Conservation (phyloP, 1,140 invertebrate species). For the Acromyrmex echinatior region DNA sequence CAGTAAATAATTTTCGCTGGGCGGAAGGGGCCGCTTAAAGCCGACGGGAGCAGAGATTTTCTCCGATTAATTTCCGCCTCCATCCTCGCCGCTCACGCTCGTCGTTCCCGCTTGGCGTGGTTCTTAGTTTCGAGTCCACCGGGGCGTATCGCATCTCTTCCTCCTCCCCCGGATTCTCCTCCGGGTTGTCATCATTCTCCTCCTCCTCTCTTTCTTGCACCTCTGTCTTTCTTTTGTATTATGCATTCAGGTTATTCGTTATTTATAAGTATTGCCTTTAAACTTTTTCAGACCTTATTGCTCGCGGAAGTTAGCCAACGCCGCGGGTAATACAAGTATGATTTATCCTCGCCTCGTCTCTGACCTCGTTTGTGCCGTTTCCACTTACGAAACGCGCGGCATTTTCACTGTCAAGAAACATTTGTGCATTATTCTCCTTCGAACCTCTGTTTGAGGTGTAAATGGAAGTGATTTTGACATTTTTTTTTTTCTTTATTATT, state of each 20-base stretch:
- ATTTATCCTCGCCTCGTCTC: constrained; percentile 52
- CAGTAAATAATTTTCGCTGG: constrained; percentile 55
- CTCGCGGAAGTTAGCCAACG: constrained; percentile 51
- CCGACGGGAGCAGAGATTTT: constrained; percentile 63
- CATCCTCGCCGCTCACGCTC: constrained; percentile 59
- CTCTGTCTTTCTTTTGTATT: constrained; percentile 50
- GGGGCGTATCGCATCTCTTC: constrained; percentile 51
- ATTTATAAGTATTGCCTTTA: constrained; percentile 67
- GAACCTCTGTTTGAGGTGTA: neutral
- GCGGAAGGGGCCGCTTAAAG: constrained; percentile 64
- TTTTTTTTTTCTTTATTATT: no score
- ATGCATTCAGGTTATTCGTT: constrained; percentile 70
- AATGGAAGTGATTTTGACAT: constrained; percentile 14
- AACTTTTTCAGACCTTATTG: constrained; percentile 56
- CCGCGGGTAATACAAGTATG: constrained; percentile 48
- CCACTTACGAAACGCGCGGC: constrained; percentile 25
- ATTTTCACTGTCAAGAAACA: constrained; percentile 27
- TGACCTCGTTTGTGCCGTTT: constrained; percentile 34
- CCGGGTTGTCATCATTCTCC: constrained; percentile 8
- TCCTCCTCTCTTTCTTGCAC: neutral
- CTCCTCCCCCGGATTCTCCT: neutral
- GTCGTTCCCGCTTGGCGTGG: constrained; percentile 29
- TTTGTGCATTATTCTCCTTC: neutral
- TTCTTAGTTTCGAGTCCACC: constrained; percentile 64
- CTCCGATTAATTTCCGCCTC: constrained; percentile 74